Base-by-base conservation (phyloP, 2,113 vertebrate genomes). In the Seriola aureovittata region DNA sequence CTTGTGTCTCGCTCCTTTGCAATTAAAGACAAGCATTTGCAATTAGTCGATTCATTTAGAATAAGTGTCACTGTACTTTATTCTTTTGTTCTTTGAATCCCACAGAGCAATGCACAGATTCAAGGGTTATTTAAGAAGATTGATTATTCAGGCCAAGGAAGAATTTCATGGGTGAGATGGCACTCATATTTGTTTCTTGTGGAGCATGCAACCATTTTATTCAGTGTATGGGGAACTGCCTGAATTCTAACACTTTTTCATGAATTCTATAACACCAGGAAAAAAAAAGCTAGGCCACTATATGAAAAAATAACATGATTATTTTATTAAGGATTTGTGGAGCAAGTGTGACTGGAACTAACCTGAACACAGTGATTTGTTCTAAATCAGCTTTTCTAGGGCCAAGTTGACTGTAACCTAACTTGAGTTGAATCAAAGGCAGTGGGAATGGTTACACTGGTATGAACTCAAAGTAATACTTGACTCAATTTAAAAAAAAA, bases 41-140 rank as follows among this genome's bases (percentile, higher is more conserved):
- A 84, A 38, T 81, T 72, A 63, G 38, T 14, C 25, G 40, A 82
- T 46, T 73, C 17, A 68, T 84, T 78, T 44, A 55, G 34, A 58
- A 21, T 66, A 38, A 80, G 21, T 65, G 44, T 66, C 36, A 23
- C 55, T 71, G 11, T 48, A 50, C 59, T 48, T 65, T 29, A 59
- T n/a, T 46, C 52, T 80, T 86, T 75, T 89, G 58, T 83, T 87
- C 54, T 79, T 72, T 83, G 46, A 81, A 89, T 90, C 88, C 87
- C 76, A 95, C 93, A 97, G 96, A 96, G 72, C 63, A 87, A 88
- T 70, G 82, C 90, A 55, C 85, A 97, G 90, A 94, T 93, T 88
- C 91, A 95, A 91, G 87, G 93, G 69, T 86, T 95, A 82, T 96
- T 96, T 80, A 95, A 90, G 91, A 96, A 96, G 94, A 96, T 95